Evolutionary conservation across 2,888 invertebrate genomes (phyloP).

Genomic region (Pseudolycoriella hygida): DNA sequence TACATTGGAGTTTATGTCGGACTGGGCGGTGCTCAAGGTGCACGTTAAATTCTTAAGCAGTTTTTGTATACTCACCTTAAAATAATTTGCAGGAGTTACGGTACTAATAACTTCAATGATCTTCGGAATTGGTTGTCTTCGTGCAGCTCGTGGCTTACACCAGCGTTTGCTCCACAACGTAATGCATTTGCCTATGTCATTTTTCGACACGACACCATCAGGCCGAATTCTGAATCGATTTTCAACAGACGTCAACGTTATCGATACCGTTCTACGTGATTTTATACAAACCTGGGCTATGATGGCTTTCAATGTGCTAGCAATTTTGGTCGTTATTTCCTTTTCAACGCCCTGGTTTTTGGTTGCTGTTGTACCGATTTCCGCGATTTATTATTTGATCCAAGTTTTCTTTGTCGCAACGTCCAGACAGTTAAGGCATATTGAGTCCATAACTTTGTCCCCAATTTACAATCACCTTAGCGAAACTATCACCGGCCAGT

Average conservation of each 20-base stretch:
- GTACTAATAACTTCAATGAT: too few species aligned
- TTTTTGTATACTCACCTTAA: too few species aligned
- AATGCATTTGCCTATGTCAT: conserved; percentile 48
- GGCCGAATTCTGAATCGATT: conserved; percentile 57
- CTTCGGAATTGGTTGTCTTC: conserved; percentile 21
- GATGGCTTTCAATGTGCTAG: conserved; percentile 21
- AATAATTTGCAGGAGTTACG: too few species aligned
- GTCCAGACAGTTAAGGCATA: conserved; percentile 34
- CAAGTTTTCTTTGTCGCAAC: conserved; percentile 34
- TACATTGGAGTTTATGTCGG: conserved; percentile 83
- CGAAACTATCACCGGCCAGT: conserved; percentile 28
- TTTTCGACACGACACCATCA: conserved; percentile 62
- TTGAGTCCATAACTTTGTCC: conserved; percentile 34
- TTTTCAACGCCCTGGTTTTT: conserved; percentile 20
- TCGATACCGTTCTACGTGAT: conserved; percentile 35
- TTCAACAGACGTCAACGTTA: conserved; percentile 39
- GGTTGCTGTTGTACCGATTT: conserved; percentile 20
- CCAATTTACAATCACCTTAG: conserved; percentile 37
- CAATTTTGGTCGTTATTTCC: conserved; percentile 12
- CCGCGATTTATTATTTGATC: conserved; percentile 19
- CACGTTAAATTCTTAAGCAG: too few species aligned
- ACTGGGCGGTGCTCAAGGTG: conserved; percentile 71
- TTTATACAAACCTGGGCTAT: conserved; percentile 24
- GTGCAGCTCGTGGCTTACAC: conserved; percentile 45
- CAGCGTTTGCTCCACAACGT: conserved; percentile 38